Base-by-base conservation (phyloP, 2,797 vertebrate genomes). In the Coilia nasus region DNA sequence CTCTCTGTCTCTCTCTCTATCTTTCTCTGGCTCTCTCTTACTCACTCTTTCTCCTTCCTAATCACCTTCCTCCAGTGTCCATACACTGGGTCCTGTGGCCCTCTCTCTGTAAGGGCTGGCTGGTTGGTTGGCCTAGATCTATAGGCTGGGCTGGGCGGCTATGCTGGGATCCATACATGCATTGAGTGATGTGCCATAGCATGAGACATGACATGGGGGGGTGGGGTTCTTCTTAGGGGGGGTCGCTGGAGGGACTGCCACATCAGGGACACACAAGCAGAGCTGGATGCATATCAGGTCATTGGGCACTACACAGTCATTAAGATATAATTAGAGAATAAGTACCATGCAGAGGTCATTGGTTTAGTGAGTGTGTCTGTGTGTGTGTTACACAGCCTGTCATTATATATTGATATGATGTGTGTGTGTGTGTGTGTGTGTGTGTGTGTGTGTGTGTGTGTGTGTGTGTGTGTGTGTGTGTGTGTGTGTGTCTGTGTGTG, bases 121-220 rank as follows among this genome's bases (percentile, higher is more conserved):
- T n/a, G n/a, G n/a, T n/a, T n/a, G n/a, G n/a, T n/a, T 75, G 67
- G 17, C 67, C 67, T 75, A 28, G 31, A 75, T 75, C 31, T 75
- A 19, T 19, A 35, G 1, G 15, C 67, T 19, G 67, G 15, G 28
- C 67, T 75, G 17, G 4, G 31, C 31, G 11, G 23, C 11, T 12
- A 11, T 19, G 19, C 21, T 62, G 59, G 59, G 23, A 12, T n/a
- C 62, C 23, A 28, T 15, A n/a, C 25, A 10, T 14, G 23, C 10
- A 14, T 23, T 67, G 62, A 67, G 23, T 67, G 62, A 14, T 14
- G 2, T 3, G 11, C 9, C 5, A 25, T 14, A n/a, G 10, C 23
- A 67, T 67, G 25, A 7, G 25, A 31, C 62, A 12, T 2, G 62
- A 67, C 62, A 3, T 67, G 62, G 25, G 62, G 28, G 23, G 7